These are phyloP conservation scores for Podarcis cretensis DNA, from an alignment of 2,113 vertebrate species.

Conservation along the genomic window DNA sequence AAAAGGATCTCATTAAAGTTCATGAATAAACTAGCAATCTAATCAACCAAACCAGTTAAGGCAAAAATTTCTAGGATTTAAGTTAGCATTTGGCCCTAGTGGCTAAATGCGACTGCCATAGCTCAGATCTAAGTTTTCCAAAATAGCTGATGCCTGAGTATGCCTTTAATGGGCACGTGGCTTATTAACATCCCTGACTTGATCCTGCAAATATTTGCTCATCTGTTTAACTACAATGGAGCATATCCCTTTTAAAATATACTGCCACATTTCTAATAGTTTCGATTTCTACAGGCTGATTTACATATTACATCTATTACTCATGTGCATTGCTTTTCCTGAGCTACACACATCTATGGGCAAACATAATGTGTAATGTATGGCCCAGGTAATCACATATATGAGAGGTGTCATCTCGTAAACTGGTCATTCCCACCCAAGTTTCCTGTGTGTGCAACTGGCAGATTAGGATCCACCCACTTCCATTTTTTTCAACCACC, in stretches of 20 bases:
- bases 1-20: constrained; percentile 26
- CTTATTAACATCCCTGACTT: neutral
- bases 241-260: neutral
- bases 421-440: too few relatives aligned
- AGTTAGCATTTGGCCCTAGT: neutral
- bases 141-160: neutral
- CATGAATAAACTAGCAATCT: constrained; percentile 20
- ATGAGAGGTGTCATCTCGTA: neutral
- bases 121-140: neutral
- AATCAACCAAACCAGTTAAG: constrained; percentile 18
- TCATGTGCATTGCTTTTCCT: neutral
- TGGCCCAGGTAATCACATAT: neutral
- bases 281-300: neutral
- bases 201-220: neutral
- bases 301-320: neutral
- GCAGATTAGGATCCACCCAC: too few relatives aligned
- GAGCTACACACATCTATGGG: neutral
- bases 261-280: neutral
- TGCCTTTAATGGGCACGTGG: neutral
- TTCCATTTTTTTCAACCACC: too few relatives aligned
- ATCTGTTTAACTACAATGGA: neutral
- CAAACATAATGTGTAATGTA: neutral
- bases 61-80: neutral
- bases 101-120: neutral
- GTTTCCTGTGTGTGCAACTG: too few relatives aligned